Evolutionary conservation across 2,888 invertebrate species (phyloP), one percentile per base, ranked within the genome.

Genomic region (Branchipolynoe longqiensis): DNA sequence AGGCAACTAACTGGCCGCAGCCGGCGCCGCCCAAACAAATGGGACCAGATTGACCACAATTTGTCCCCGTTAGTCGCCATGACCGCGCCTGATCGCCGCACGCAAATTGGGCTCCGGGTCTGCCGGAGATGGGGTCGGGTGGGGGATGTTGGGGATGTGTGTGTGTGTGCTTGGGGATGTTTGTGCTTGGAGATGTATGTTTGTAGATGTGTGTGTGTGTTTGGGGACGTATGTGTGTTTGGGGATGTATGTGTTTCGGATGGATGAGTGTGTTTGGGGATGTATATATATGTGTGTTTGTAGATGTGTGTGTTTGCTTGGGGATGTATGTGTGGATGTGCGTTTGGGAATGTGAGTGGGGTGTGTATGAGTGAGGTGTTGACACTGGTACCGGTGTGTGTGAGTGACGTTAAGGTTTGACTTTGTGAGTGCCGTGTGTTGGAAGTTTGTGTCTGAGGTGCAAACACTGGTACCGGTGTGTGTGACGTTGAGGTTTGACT

Each of bases 31-130:
- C 48, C 48, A 18, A 14, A 22, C 48, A 78, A 78, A 78, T 78
- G 41, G 28, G 78, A 8, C 48, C 48, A 78, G 78, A 78, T 78
- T 78, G 78, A 78, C 78, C 78, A 48, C 78, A 78, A 78, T 78
- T 78, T 48, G 78, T 48, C 48, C 48, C 41, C 28, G 78, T 78
- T 78, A 78, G 78, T 31, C 41, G 78, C 48, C 31, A 41, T 54
- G 78, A 54, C 78, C 31, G 48, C 48, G 78, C 78, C 28, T 78
- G 48, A 41, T 78, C 48, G 1, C 28, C 48, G 78, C 48, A 28
- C 31, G 48, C 78, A 78, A 78, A 78, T 78, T 78, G 78, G n/a
- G 18, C 78, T 28, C 22, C 38, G 12, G 25, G 28, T n/a, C 62
- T 25, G 14, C 18, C 28, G 25, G 56, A n/a, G 56, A 25, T n/a